These are phyloP conservation scores for Rhabdomys dilectus DNA, from an alignment of 2,113 vertebrate genomes.

Conservation along the genomic window DNA sequence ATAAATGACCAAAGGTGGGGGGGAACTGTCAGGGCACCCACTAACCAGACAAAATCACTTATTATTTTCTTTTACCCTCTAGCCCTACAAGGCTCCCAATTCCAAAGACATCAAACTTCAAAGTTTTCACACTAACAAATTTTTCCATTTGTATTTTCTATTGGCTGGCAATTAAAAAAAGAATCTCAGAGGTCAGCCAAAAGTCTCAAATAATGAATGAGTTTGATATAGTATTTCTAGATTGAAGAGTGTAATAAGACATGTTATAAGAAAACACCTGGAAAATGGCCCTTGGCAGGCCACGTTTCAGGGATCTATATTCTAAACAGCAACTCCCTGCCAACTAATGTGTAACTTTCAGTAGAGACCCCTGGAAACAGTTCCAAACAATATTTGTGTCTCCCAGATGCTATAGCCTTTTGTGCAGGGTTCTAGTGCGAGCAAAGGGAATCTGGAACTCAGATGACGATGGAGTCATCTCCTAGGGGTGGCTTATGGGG, in stretches of 20 bases:
- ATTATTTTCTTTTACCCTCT: background rate
- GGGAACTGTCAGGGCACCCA: background rate
- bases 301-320: background rate
- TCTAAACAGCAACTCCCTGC: constrained; percentile 12
- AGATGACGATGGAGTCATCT: background rate
- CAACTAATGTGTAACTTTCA: constrained; percentile 33
- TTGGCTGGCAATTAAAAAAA: constrained; percentile 65
- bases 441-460: background rate
- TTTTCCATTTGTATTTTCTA: constrained; percentile 69
- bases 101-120: constrained; percentile 53
- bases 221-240: constrained; percentile 47
- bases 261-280: constrained; percentile 67
- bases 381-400: constrained; percentile 10
- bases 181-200: constrained; percentile 74
- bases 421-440: background rate
- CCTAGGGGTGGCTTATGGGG: too few species aligned
- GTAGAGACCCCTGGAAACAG: background rate
- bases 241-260: constrained; percentile 61
- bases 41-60: constrained; percentile 28
- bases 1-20: background rate
- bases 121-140: constrained; percentile 40
- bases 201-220: constrained; percentile 69
- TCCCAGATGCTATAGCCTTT: background rate
- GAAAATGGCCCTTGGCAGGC: constrained; percentile 62
- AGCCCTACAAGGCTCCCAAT: background rate